phyloP scores from a whole-genome alignment of 2,113 vertebrate genomes.

The Poeciliopsis turrubarensis region DNA sequence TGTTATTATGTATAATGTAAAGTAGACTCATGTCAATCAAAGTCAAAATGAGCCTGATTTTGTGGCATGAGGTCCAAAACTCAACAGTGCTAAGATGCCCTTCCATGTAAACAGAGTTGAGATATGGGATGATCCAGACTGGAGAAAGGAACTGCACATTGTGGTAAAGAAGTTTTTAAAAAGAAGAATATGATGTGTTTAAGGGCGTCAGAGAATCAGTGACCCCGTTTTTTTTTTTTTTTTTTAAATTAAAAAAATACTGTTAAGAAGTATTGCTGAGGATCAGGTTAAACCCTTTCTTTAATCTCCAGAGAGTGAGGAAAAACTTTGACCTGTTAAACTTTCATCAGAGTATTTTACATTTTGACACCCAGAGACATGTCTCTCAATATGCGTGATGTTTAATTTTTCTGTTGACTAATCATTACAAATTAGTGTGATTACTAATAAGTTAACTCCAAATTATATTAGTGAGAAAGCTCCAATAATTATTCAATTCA shows the following conservation, averaged over 20 bases:
- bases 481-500: neutral
- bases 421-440: neutral
- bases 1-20: neutral
- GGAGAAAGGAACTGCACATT: neutral
- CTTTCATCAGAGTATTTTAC: too few species aligned
- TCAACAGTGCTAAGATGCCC: neutral
- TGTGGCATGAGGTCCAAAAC: too few species aligned
- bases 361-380: neutral
- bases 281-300: too few species aligned
- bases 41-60: neutral
- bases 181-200: neutral
- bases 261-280: too few species aligned
- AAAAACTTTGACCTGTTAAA: too few species aligned
- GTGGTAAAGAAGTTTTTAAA: neutral
- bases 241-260: too few species aligned
- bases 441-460: neutral
- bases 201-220: neutral
- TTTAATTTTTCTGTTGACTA: neutral
- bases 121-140: neutral
- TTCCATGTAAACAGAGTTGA: neutral
- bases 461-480: neutral
- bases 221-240: too few species aligned
- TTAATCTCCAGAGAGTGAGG: too few species aligned
- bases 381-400: neutral
- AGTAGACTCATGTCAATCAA: neutral